Conservation (phyloP, 2,797 vertebrate genomes). For the Rhinophrynus dorsalis region DNA sequence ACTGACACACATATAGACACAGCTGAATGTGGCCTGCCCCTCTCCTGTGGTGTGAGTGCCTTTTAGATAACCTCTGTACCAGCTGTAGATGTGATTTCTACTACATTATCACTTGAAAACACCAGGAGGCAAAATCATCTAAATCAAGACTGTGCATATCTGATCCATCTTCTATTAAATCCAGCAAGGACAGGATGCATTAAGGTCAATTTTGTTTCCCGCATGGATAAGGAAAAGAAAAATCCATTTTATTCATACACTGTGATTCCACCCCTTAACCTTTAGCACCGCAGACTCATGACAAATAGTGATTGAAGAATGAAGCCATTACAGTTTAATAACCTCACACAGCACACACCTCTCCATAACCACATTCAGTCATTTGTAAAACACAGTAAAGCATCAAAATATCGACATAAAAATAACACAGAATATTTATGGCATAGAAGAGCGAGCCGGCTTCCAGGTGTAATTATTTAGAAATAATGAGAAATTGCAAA, state of each 20-base stretch:
- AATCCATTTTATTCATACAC: background rate
- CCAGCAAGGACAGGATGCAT: background rate
- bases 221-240: background rate
- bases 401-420: background rate
- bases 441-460: background rate
- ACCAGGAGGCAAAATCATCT: background rate
- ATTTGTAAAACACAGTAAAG: background rate
- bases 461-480: background rate
- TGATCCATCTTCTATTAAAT: background rate
- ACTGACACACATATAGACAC: too few species aligned
- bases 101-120: background rate
- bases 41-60: too few species aligned
- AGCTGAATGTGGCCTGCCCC: too few species aligned
- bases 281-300: background rate
- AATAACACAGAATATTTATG: background rate
- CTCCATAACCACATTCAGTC: background rate
- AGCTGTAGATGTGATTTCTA: too few species aligned
- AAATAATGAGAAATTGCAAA: conserved; percentile 1
- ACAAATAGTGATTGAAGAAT: background rate
- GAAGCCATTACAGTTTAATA: background rate
- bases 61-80: too few species aligned
- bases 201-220: background rate
- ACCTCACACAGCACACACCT: background rate
- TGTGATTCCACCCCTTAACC: background rate
- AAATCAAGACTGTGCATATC: background rate